These are phyloP conservation scores for Drosophila tanythrix DNA, from an alignment of 2,888 invertebrate genomes.

Conservation along the genomic window DNA sequence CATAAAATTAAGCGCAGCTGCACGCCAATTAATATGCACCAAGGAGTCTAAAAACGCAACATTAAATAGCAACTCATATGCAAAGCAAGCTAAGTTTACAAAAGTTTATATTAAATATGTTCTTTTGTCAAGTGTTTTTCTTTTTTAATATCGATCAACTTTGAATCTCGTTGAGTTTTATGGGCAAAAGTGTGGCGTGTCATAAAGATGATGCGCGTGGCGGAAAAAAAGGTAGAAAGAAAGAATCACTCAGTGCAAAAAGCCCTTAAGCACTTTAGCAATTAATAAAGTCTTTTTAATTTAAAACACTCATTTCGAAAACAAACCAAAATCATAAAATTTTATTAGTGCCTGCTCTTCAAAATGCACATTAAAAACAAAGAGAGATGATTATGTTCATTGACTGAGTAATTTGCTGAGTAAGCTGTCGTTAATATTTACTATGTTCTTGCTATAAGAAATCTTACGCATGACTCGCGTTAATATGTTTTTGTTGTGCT, in stretches of 20 bases:
- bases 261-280: neutral
- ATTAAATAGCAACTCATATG: neutral
- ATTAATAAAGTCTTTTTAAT: neutral
- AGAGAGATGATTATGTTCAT: neutral
- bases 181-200: neutral
- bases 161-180: neutral
- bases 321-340: neutral
- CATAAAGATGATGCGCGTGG: neutral
- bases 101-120: neutral
- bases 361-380: neutral
- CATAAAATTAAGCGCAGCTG: conserved; percentile 17
- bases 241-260: neutral
- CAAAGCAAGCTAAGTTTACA: neutral
- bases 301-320: neutral
- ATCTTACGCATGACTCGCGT: conserved; percentile 2
- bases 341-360: neutral
- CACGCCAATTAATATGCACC: conserved; percentile 26
- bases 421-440: neutral
- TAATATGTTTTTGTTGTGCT: neutral
- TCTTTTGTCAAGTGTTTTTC: neutral
- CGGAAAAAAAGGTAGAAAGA: fast-evolving
- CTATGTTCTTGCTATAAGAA: neutral
- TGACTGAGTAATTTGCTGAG: neutral
- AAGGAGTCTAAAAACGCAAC: neutral
- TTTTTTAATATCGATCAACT: neutral